Conservation (phyloP, 2,888 invertebrate genomes). For the Hirudinaria manillensis region DNA sequence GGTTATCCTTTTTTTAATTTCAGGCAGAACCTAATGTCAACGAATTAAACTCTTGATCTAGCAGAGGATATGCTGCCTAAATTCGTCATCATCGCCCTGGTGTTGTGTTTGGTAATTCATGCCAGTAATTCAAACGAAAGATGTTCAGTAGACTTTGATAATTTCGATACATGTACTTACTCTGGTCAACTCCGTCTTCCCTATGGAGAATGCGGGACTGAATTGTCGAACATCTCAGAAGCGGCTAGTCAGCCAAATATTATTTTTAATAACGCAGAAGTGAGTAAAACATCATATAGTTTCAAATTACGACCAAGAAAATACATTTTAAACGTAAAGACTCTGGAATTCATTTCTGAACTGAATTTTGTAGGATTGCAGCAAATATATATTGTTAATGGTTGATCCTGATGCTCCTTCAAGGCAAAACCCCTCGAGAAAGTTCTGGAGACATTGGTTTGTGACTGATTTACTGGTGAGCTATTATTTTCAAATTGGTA, state of each 20-base stretch:
- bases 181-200: neutral
- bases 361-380: neutral
- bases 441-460: constrained; percentile 33
- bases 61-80: no score
- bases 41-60: no score
- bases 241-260: neutral
- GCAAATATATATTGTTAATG: constrained; percentile 28
- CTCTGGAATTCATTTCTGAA: no score
- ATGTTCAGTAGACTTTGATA: neutral
- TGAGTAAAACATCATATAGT: neutral
- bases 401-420: constrained; percentile 34
- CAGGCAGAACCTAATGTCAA: no score
- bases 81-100: no score
- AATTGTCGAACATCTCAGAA: neutral
- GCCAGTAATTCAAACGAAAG: no score
- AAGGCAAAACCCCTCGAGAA: neutral
- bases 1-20: no score
- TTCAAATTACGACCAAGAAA: no score
- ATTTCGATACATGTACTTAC: constrained; percentile 8
- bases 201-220: neutral
- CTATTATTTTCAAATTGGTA: neutral
- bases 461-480: constrained; percentile 25
- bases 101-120: no score
- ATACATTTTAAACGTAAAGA: no score
- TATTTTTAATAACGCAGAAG: neutral